phyloP scores from a whole-genome alignment of 1,140 invertebrate genomes.

The Drosophila chauvacae region DNA sequence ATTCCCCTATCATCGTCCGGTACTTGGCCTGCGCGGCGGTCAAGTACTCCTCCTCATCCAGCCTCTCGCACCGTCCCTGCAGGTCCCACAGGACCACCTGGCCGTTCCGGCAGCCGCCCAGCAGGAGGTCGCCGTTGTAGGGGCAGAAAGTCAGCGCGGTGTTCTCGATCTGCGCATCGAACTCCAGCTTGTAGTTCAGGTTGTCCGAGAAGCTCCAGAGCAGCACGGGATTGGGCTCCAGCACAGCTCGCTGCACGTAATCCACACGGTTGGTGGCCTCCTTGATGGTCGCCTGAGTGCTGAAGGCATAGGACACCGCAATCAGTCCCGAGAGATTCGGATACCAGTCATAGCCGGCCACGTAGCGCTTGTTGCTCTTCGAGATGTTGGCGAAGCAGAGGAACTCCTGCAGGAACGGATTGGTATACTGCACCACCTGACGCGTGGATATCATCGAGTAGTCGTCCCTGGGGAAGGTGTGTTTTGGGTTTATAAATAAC shows the following conservation, averaged over 20 bases:
- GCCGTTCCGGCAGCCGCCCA: conserved; percentile 90
- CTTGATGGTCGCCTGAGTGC: conserved; percentile 53
- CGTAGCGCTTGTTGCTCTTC: conserved; percentile 84
- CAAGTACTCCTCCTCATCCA: conserved; percentile 87
- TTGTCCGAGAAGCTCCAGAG: conserved; percentile 90
- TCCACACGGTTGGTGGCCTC: conserved; percentile 47
- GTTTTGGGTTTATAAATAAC: background rate
- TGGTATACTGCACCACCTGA: conserved; percentile 65
- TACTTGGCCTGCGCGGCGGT: conserved; percentile 88
- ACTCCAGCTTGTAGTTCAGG: conserved; percentile 88
- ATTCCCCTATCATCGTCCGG: conserved; percentile 86
- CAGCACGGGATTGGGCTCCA: conserved; percentile 87
- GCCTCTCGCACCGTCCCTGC: conserved; percentile 87
- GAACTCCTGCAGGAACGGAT: conserved; percentile 74
- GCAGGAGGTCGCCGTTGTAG: conserved; percentile 88
- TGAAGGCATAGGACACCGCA: conserved; percentile 87
- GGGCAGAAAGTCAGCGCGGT: conserved; percentile 88
- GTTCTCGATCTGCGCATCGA: conserved; percentile 88
- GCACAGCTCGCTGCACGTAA: conserved; percentile 85
- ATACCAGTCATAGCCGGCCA: conserved; percentile 89
- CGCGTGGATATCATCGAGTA: conserved; percentile 68
- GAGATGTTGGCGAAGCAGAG: conserved; percentile 83
- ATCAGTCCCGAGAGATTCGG: conserved; percentile 88
- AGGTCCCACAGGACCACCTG: conserved; percentile 91
- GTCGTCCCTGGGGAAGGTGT: conserved; percentile 62